A percentile compares a stretch with the other conserved stretches of the same genome.
Conservation (phyloP, 2,797 vertebrate genomes). For the Neomorphus geoffroyi region DNA sequence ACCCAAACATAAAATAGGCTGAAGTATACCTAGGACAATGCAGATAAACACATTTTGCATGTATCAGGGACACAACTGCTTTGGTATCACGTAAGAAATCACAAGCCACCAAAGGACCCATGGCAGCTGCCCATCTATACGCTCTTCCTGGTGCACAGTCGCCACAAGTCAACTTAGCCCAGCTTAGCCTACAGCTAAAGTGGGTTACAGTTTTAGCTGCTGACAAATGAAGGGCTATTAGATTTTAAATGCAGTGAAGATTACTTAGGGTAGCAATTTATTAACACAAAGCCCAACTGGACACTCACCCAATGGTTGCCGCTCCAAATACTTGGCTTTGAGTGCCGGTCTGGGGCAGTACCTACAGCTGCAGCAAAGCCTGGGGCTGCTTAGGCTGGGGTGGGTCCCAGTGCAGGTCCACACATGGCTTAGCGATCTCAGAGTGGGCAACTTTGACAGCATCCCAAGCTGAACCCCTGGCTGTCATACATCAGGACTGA, state of each 20-base stretch:
- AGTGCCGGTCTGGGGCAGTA: fast-evolving
- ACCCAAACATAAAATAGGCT: not conserved
- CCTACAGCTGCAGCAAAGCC: not conserved
- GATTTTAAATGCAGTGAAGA: not conserved
- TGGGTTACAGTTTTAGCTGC: not conserved
- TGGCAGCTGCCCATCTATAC: fast-evolving
- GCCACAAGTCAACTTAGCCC: fast-evolving
- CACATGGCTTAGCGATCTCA: fast-evolving
- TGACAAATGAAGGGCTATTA: not conserved
- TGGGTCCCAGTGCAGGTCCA: fast-evolving
- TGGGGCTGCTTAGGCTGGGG: fast-evolving
- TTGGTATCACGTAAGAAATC: fast-evolving
- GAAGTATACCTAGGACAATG: not conserved
- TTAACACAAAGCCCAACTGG: fast-evolving
- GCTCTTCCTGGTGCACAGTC: fast-evolving
- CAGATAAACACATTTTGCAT: not conserved
- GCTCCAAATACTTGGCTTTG: not conserved
- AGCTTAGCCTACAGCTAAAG: not conserved
- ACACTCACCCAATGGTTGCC: fast-evolving
- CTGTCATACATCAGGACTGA: not conserved
- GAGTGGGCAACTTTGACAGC: not conserved
- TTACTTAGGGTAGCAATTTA: not conserved
- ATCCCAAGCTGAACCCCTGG: not conserved
- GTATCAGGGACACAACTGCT: fast-evolving
- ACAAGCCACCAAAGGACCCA: not conserved